Conservation (phyloP, 1,140 invertebrate genomes). For the Atta cephalotes region DNA sequence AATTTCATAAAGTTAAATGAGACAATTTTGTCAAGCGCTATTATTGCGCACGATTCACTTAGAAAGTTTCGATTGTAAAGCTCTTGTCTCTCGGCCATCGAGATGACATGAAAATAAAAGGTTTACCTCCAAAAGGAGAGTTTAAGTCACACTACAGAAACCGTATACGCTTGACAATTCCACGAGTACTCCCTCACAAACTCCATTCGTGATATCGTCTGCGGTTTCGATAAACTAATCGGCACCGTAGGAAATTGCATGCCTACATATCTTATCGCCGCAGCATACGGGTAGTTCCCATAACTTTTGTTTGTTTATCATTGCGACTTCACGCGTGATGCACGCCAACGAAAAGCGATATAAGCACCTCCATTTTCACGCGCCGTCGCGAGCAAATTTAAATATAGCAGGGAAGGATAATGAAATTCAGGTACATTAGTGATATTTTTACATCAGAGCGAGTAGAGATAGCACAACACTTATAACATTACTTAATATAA, state of each 20-base stretch:
- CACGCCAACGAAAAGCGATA: conserved; percentile 45
- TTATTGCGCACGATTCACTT: not conserved
- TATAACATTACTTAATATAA: not conserved
- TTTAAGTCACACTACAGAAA: not conserved
- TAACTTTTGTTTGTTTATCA: conserved; percentile 70
- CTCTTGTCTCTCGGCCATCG: not conserved
- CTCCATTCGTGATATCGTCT: conserved; percentile 38
- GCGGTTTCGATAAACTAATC: conserved; percentile 72
- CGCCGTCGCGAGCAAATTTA: not conserved
- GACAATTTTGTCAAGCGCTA: not conserved
- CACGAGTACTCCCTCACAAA: not conserved
- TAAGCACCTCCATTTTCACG: conserved; percentile 4
- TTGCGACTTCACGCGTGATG: conserved; percentile 53
- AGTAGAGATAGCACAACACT: not conserved
- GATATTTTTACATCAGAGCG: not conserved
- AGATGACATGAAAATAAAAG: not conserved
- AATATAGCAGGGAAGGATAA: not conserved
- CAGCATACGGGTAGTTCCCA: conserved; percentile 62
- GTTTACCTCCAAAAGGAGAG: not conserved
- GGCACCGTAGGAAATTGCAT: conserved; percentile 66
- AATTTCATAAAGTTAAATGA: not conserved
- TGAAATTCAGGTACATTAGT: not conserved
- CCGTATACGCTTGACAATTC: conserved; percentile 23
- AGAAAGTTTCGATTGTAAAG: not conserved
- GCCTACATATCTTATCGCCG: conserved; percentile 70